These are phyloP conservation scores for Peromyscus leucopus DNA, from an alignment of 2,113 vertebrate species.

Conservation along the genomic window DNA sequence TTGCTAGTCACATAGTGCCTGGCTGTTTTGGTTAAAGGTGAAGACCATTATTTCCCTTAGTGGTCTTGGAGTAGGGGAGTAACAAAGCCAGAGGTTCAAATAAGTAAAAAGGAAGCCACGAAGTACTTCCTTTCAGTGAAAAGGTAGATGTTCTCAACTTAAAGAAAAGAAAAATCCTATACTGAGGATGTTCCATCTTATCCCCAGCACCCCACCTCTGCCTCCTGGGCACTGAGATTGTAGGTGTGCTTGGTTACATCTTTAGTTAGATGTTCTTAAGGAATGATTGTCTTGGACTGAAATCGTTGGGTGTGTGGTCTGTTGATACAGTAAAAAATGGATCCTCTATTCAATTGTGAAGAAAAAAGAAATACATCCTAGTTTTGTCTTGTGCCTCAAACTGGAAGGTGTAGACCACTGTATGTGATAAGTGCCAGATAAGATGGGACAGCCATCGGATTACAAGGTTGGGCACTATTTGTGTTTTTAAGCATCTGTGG, in stretches of 20 bases:
- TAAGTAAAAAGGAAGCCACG: background rate
- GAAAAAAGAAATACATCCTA: background rate
- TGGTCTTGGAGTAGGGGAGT: too few species aligned
- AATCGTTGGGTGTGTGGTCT: background rate
- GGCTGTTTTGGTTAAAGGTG: background rate
- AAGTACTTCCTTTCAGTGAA: background rate
- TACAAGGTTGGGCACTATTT: background rate
- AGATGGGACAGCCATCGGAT: background rate
- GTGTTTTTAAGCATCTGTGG: background rate
- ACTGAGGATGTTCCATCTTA: background rate
- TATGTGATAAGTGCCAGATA: background rate
- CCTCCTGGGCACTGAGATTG: background rate
- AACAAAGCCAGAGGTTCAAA: background rate
- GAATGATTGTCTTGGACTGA: background rate
- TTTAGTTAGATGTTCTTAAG: background rate
- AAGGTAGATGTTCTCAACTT: background rate
- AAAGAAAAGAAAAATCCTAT: background rate
- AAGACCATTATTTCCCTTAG: background rate
- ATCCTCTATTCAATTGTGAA: background rate
- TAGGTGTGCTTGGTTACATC: rapidly evolving
- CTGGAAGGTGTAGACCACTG: background rate
- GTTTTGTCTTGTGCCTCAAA: background rate
- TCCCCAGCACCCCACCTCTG: background rate
- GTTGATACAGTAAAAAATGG: background rate
- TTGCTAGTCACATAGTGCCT: background rate